These are phyloP conservation scores for Sandelia bainsii DNA, from an alignment of 2,797 vertebrate genomes.

Conservation along the genomic window DNA sequence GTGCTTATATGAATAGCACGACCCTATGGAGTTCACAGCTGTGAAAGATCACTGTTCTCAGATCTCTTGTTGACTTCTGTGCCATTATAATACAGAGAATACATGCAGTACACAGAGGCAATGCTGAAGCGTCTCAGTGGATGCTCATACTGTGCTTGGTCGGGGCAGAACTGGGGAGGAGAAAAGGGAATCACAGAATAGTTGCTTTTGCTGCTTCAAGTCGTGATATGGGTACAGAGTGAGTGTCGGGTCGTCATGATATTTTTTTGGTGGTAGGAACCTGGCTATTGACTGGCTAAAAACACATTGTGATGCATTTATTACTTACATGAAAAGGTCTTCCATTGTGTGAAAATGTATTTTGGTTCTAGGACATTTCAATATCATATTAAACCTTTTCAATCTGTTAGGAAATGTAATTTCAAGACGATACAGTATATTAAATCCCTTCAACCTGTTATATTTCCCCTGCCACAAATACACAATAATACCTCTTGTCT, in stretches of 20 bases:
- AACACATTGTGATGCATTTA: conserved; percentile 12
- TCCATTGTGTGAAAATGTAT: background rate
- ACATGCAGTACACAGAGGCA: conserved; percentile 28
- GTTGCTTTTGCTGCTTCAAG: conserved; percentile 43
- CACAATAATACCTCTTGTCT: background rate
- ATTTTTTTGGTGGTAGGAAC: conserved; percentile 13
- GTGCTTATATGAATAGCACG: conserved; percentile 24
- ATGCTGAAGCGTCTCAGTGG: conserved; percentile 35
- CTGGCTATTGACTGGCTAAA: conserved; percentile 29
- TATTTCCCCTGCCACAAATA: background rate
- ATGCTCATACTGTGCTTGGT: conserved; percentile 28
- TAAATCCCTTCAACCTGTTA: background rate
- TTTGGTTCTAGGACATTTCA: conserved; percentile 14
- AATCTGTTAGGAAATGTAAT: background rate
- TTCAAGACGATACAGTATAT: background rate
- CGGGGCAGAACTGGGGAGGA: conserved; percentile 43
- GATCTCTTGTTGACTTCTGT: conserved; percentile 39
- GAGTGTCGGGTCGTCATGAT: too few species aligned
- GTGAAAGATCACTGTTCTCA: conserved; percentile 43
- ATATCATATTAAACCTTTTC: background rate
- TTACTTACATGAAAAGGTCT: background rate
- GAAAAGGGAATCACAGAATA: conserved; percentile 61
- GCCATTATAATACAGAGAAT: conserved; percentile 45
- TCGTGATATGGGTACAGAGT: too few species aligned
- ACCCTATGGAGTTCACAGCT: conserved; percentile 26